Evolutionary conservation across 2,888 invertebrate genomes (phyloP).

Genomic region (Cephus pulcher): DNA sequence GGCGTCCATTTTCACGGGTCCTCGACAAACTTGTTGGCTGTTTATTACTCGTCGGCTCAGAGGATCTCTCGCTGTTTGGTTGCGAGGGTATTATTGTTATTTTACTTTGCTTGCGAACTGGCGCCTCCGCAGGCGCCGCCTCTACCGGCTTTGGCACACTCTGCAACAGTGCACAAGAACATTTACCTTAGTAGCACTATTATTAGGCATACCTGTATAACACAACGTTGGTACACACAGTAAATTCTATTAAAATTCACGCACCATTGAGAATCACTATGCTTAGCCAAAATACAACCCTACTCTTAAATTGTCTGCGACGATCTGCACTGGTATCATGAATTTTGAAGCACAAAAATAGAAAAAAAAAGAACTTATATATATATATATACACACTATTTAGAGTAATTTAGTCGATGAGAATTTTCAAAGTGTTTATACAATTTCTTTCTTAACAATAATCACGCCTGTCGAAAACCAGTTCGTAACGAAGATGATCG

Average conservation of each 20-base stretch:
- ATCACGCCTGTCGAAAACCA: neutral
- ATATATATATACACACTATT: neutral
- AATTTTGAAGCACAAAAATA: neutral
- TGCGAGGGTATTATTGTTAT: conserved; percentile 66
- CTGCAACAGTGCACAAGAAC: conserved; percentile 29
- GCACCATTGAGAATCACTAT: neutral
- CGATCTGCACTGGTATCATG: neutral
- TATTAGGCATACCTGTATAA: conserved; percentile 13
- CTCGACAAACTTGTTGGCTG: conserved; percentile 34
- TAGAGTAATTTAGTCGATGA: neutral
- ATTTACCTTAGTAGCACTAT: neutral
- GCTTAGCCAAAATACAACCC: neutral
- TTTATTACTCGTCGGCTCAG: neutral
- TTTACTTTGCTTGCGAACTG: conserved; percentile 63
- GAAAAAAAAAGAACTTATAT: neutral
- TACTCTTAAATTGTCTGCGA: neutral
- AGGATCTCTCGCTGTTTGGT: conserved; percentile 51
- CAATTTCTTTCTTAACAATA: neutral
- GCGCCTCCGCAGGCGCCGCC: conserved; percentile 32
- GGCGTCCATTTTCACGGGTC: conserved; percentile 59
- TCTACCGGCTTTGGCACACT: conserved; percentile 59
- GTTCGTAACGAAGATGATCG: neutral
- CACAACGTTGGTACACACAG: neutral
- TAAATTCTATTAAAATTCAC: neutral
- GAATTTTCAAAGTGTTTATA: neutral